Evolutionary conservation across 2,113 vertebrate species (phyloP), one percentile per base, ranked within the genome.

Genomic region (Callorhinus ursinus): DNA sequence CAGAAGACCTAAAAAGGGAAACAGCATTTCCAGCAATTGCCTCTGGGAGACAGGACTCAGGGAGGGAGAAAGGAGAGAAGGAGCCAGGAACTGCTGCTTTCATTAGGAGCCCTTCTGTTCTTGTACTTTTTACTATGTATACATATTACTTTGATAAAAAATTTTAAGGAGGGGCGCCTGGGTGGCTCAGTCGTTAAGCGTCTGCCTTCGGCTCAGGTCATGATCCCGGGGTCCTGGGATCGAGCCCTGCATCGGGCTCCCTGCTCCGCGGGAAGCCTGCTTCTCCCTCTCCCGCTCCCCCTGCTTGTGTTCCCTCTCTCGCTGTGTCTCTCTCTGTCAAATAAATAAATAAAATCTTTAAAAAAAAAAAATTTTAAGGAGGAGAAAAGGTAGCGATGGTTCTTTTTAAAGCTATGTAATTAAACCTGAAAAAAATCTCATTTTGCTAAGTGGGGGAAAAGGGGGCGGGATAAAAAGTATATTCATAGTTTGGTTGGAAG

Each of bases 1-100:
- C 61, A 83, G 31, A 77, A 95, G 77, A 55, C 51, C 94, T 95
- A 88, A 97, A 97, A 95, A 88, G 51, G 76, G 90, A 96, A 93
- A 92, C 77, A 33, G 24, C 16, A 42, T 85, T 80, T 65, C 33
- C 33, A 93, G 84, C 83, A n/a, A 76, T 36, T 53, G 84, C 90
- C 82, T 94, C 69, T 81, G 21, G 80, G 65, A 87, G 84, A 19
- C 8, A 59, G 92, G 36, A 57, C 21, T 49, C 24, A 2, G 65
- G 85, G 53, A 76, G n/a, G 36, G 21, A 57, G 39, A 33, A n/a
- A n/a, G 2, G 11, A 33, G 42, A 39, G 53, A 67, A 61, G 16
- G 42, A 39, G 65, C 9, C 55, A 79, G 65, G 71, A 57, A 39
- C 67, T 18, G 2, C 67, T 7, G 36, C 86, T 80, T 53, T 63